These are phyloP conservation scores for Aphaenogaster rudis DNA, from an alignment of 1,140 invertebrate genomes.

Conservation along the genomic window DNA sequence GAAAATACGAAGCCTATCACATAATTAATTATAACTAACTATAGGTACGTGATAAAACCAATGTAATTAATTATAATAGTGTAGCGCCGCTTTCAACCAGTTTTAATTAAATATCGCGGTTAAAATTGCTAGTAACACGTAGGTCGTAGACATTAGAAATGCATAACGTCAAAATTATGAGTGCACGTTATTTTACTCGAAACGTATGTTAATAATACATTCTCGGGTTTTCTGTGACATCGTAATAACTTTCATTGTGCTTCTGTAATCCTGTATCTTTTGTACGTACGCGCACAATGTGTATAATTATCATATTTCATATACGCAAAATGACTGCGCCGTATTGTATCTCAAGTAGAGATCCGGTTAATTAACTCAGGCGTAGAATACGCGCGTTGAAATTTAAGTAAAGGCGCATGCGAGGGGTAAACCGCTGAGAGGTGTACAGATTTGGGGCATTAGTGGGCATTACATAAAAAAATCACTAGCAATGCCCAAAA, in stretches of 20 bases:
- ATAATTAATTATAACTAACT: constrained; percentile 24
- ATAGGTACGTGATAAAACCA: not conserved
- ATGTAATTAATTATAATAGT: constrained; percentile 37
- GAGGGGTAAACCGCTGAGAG: too few species aligned
- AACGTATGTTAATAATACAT: constrained; percentile 4
- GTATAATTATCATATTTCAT: constrained; percentile 14
- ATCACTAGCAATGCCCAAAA: too few species aligned
- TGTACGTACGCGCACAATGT: not conserved
- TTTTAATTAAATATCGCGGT: not conserved
- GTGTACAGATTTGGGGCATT: too few species aligned
- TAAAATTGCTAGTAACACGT: constrained; percentile 3
- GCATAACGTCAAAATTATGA: not conserved
- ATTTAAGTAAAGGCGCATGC: not conserved
- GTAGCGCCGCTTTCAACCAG: not conserved
- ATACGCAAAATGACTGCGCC: not conserved
- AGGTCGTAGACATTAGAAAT: not conserved
- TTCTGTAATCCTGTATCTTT: not conserved
- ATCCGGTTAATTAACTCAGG: constrained; percentile 11
- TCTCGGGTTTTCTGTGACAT: not conserved
- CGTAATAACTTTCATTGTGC: not conserved
- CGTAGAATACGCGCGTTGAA: not conserved
- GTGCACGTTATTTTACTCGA: not conserved
- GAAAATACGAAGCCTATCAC: not conserved
- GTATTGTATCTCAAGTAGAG: not conserved
- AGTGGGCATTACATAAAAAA: too few species aligned